Percentiles rank a stretch among this genome's conserved stretches.
These are phyloP conservation scores for Eurytoma adleriae DNA, from an alignment of 2,888 invertebrate species.

Conservation along the genomic window DNA sequence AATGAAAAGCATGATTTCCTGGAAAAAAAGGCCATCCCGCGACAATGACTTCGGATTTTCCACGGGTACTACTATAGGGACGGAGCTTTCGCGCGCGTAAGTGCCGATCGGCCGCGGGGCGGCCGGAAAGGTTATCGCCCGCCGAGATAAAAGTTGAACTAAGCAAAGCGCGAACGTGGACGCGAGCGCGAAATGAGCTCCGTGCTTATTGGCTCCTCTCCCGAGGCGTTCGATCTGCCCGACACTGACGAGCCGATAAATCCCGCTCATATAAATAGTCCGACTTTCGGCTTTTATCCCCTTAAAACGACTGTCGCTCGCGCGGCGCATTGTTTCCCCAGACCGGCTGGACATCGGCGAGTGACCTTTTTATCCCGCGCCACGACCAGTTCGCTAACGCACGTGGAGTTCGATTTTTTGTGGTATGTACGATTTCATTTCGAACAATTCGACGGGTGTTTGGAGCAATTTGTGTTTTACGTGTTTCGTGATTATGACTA, in stretches of 20 bases:
- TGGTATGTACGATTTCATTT: too few relatives aligned
- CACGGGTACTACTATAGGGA: neutral
- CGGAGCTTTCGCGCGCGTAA: neutral
- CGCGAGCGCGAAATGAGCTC: conserved; percentile 17
- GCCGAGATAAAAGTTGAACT: conserved; percentile 69
- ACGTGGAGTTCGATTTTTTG: too few relatives aligned
- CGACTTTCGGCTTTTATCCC: conserved; percentile 59
- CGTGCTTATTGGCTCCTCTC: conserved; percentile 61
- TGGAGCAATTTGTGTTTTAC: too few relatives aligned
- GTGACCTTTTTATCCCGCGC: neutral
- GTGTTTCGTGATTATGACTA: too few relatives aligned
- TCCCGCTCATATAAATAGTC: conserved; percentile 68
- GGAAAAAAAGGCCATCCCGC: neutral
- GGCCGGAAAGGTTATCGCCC: conserved; percentile 68
- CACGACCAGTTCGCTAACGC: too few relatives aligned
- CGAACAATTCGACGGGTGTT: too few relatives aligned
- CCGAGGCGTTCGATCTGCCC: conserved; percentile 59
- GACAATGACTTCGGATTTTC: neutral
- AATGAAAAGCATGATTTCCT: too few relatives aligned
- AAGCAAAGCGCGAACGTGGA: neutral
- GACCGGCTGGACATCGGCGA: neutral
- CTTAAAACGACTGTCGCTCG: conserved; percentile 9
- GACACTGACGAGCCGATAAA: conserved; percentile 59
- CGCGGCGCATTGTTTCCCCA: neutral
- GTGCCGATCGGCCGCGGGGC: conserved; percentile 4